Percentiles rank a stretch among this genome's conserved stretches.
phyloP scores from a whole-genome alignment of 2,888 invertebrate species.

The Andrena haemorrhoa region DNA sequence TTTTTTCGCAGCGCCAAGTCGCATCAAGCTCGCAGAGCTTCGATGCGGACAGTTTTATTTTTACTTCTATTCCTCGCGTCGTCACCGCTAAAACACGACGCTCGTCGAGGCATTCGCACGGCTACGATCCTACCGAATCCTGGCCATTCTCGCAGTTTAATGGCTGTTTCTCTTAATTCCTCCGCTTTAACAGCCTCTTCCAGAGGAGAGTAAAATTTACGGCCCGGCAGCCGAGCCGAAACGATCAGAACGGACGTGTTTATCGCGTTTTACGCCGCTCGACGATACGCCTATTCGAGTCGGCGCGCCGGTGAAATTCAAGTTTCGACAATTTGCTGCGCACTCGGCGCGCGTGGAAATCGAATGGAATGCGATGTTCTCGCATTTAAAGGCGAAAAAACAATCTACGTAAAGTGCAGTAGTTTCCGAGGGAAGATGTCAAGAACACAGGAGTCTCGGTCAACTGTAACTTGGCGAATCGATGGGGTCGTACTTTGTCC shows the following conservation, averaged over 20 bases:
- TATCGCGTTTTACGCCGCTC: conserved; percentile 8
- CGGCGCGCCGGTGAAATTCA: conserved; percentile 1
- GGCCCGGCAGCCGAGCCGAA: conserved; percentile 14
- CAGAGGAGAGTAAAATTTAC: conserved; percentile 56
- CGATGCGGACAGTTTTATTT: conserved; percentile 28
- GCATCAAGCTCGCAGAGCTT: background rate
- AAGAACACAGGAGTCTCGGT: conserved; percentile 12
- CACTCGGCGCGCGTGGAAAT: too few relatives aligned
- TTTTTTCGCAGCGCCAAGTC: background rate
- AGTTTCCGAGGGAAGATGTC: conserved; percentile 25
- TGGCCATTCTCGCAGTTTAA: conserved; percentile 59
- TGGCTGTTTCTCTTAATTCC: conserved; percentile 65
- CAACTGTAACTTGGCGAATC: conserved; percentile 24
- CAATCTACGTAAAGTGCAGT: background rate
- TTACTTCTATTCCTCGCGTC: conserved; percentile 34
- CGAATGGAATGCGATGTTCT: too few relatives aligned
- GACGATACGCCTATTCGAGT: background rate
- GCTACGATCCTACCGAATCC: conserved; percentile 46
- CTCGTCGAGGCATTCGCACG: conserved; percentile 3
- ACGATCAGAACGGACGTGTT: conserved; percentile 35
- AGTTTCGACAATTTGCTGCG: conserved; percentile 9
- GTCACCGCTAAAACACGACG: conserved; percentile 37
- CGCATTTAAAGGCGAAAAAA: background rate
- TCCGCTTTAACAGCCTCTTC: conserved; percentile 62
- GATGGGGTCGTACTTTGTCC: conserved; percentile 43